Evolutionary conservation across 2,113 vertebrate species (phyloP).

Genomic region (Climacteris rufus): DNA sequence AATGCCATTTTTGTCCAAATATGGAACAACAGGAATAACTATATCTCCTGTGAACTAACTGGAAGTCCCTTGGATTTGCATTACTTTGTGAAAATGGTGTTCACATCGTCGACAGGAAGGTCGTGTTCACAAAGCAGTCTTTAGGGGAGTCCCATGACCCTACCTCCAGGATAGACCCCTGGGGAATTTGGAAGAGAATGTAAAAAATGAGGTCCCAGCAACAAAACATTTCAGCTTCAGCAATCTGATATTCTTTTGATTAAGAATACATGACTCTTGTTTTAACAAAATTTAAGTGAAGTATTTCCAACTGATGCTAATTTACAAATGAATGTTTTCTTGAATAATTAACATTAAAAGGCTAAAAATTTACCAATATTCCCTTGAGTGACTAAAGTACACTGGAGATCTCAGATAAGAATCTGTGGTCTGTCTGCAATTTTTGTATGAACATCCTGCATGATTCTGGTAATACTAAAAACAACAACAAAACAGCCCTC

Average conservation of each 20-base stretch:
- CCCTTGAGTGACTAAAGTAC: not conserved
- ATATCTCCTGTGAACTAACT: slow-evolving; percentile 54
- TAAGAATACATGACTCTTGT: not conserved
- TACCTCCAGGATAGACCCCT: slow-evolving; percentile 34
- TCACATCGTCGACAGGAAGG: slow-evolving; percentile 25
- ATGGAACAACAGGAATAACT: slow-evolving; percentile 53
- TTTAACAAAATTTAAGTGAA: not conserved
- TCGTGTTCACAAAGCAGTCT: slow-evolving; percentile 4
- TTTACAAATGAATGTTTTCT: not conserved
- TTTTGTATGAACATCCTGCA: slow-evolving; percentile 38
- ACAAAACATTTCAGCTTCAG: not conserved
- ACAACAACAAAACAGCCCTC: not conserved
- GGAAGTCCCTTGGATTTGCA: slow-evolving; percentile 34
- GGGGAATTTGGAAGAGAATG: slow-evolving; percentile 22
- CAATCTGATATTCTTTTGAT: not conserved
- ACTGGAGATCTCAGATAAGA: not conserved
- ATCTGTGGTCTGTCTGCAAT: slow-evolving; percentile 19
- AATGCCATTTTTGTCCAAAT: slow-evolving; percentile 52
- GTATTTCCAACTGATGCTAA: not conserved
- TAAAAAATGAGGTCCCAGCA: slow-evolving; percentile 13
- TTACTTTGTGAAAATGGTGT: slow-evolving; percentile 10
- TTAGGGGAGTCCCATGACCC: slow-evolving; percentile 60
- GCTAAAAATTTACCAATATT: not conserved
- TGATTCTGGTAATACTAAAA: slow-evolving; percentile 18
- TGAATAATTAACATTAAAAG: not conserved